Evolutionary conservation across 2,797 vertebrate species (phyloP).

Genomic region (Cottoperca gobio): DNA sequence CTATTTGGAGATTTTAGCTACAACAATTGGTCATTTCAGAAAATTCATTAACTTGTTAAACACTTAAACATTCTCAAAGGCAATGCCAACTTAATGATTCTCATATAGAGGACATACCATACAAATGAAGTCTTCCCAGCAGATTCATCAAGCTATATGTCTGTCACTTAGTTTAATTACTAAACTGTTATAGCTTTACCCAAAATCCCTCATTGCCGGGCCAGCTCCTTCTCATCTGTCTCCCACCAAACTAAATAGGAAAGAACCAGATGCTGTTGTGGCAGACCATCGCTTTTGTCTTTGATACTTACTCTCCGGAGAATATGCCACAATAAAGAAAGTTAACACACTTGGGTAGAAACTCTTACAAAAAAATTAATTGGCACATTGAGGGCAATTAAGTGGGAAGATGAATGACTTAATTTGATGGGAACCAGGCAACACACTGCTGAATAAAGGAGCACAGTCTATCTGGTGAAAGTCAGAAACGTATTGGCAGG

Average conservation of each 20-base stretch:
- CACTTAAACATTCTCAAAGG: conserved; percentile 52
- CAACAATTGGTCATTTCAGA: conserved; percentile 20
- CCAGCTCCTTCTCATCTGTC: conserved; percentile 61
- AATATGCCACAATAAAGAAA: conserved; percentile 51
- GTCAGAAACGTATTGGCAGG: conserved; percentile 61
- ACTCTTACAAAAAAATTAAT: conserved; percentile 59
- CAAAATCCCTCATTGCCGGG: conserved; percentile 64
- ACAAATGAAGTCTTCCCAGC: conserved; percentile 45
- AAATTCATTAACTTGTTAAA: conserved; percentile 39
- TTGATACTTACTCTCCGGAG: conserved; percentile 68
- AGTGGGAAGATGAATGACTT: conserved; percentile 75
- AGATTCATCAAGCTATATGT: conserved; percentile 62
- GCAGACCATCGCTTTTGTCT: conserved; percentile 73
- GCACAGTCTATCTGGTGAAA: conserved; percentile 59
- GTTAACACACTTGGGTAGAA: conserved; percentile 66
- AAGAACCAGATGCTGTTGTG: conserved; percentile 72
- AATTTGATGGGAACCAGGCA: conserved; percentile 62
- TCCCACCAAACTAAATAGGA: conserved; percentile 68
- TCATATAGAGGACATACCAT: conserved; percentile 53
- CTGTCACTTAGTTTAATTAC: conserved; percentile 76
- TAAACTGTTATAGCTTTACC: conserved; percentile 51
- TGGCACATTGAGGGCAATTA: conserved; percentile 80
- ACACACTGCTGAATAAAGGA: conserved; percentile 42
- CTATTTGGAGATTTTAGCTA: conserved; percentile 13
- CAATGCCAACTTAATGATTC: conserved; percentile 54